Conservation (phyloP, 2,797 vertebrate species). For the Anguilla megastoma region DNA sequence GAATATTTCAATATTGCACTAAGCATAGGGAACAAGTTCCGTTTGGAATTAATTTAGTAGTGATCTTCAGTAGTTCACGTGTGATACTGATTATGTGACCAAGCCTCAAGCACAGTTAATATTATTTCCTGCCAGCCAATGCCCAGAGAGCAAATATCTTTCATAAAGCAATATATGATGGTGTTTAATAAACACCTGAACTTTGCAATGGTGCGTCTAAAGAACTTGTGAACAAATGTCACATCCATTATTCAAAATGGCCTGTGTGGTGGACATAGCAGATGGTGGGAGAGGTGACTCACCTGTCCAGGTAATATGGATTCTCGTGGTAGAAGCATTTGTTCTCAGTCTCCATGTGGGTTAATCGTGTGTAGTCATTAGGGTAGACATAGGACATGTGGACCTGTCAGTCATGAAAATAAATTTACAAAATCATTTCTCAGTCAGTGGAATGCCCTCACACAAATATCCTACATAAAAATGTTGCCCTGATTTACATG, state of each 20-base stretch:
- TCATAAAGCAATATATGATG: neutral
- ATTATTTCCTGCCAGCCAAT: neutral
- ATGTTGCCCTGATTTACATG: neutral
- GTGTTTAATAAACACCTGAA: neutral
- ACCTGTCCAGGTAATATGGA: slow-evolving; percentile 69
- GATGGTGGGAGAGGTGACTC: neutral
- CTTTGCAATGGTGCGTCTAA: neutral
- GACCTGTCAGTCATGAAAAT: slow-evolving; percentile 69
- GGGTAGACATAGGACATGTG: slow-evolving; percentile 90
- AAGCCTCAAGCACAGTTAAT: neutral
- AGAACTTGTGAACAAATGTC: neutral
- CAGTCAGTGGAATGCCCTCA: neutral
- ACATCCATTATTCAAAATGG: neutral
- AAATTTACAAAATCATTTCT: neutral
- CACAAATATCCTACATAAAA: neutral
- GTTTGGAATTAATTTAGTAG: neutral
- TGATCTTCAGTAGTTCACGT: neutral
- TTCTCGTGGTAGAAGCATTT: slow-evolving; percentile 87
- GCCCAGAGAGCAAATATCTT: neutral
- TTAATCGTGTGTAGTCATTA: slow-evolving; percentile 91
- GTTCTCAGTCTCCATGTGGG: slow-evolving; percentile 89
- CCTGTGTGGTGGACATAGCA: neutral
- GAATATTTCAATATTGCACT: neutral
- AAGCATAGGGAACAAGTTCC: neutral
- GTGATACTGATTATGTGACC: neutral